Conservation (phyloP, 2,113 vertebrate genomes). For the Pygoscelis adeliae region DNA sequence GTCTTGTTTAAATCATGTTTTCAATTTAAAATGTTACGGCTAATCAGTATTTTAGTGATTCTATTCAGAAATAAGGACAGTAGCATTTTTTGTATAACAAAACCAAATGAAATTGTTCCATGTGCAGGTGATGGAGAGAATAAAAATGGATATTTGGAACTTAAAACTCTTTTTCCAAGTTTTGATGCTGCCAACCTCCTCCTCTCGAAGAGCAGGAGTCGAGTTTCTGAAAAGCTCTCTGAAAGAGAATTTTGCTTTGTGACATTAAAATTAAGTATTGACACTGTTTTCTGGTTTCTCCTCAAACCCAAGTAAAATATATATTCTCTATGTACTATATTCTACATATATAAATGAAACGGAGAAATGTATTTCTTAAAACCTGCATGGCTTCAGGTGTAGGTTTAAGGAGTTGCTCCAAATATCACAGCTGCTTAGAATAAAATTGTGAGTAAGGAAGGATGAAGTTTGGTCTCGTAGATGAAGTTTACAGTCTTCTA, state of each 20-base stretch:
- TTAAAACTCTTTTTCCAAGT: neutral
- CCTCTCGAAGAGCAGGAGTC: rapidly evolving
- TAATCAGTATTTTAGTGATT: neutral
- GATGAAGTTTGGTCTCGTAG: neutral
- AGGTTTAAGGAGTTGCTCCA: neutral
- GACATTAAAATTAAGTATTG: neutral
- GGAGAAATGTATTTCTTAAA: neutral
- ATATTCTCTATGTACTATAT: neutral
- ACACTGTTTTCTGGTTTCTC: neutral
- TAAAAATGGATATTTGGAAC: neutral
- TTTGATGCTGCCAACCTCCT: neutral
- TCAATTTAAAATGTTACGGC: neutral
- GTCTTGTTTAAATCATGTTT: neutral
- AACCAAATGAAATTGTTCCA: neutral
- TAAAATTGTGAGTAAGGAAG: neutral
- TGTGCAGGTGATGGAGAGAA: neutral
- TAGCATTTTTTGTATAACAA: neutral
- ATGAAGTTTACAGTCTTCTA: neutral
- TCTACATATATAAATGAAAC: neutral
- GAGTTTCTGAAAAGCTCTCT: neutral
- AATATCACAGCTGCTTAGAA: neutral
- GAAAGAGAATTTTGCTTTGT: neutral
- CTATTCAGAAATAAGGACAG: neutral
- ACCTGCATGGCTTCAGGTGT: neutral
- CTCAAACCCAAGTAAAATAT: neutral